phyloP scores from a whole-genome alignment of 1,140 invertebrate genomes.

The Cotesia glomerata region DNA sequence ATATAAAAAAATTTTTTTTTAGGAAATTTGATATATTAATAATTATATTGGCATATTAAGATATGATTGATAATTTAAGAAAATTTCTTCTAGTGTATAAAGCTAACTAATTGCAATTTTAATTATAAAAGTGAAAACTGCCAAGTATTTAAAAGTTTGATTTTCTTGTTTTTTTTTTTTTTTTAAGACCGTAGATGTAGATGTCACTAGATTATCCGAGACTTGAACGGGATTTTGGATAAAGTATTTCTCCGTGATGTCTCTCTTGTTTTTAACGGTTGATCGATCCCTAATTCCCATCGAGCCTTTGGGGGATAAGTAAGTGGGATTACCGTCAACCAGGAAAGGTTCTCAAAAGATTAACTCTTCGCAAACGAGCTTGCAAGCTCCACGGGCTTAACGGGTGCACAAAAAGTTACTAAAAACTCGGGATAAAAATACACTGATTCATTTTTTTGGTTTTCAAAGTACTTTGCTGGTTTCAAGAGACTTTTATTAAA shows the following conservation, averaged over 20 bases:
- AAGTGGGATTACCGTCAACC: conserved; percentile 19
- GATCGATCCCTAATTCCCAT: conserved; percentile 12
- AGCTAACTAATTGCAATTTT: background rate
- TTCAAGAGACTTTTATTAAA: too few species aligned
- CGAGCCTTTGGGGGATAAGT: conserved; percentile 15
- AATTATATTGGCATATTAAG: too few species aligned
- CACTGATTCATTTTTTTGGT: background rate
- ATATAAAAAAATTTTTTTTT: too few species aligned
- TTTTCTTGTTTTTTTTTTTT: background rate
- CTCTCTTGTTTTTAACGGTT: conserved; percentile 12
- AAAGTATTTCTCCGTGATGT: conserved; percentile 11
- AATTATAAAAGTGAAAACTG: background rate
- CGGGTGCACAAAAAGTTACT: background rate
- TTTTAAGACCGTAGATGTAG: background rate
- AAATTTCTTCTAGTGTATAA: too few species aligned
- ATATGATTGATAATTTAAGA: too few species aligned
- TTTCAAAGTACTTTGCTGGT: too few species aligned
- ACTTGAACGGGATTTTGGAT: conserved; percentile 16
- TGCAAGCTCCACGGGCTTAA: conserved; percentile 16
- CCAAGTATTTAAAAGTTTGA: background rate
- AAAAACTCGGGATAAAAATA: background rate
- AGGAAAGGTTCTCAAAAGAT: conserved; percentile 26
- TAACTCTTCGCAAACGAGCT: conserved; percentile 25
- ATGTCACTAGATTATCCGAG: background rate
- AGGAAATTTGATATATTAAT: too few species aligned